Conservation (phyloP, 1,140 invertebrate genomes). For the Bombus huntii region DNA sequence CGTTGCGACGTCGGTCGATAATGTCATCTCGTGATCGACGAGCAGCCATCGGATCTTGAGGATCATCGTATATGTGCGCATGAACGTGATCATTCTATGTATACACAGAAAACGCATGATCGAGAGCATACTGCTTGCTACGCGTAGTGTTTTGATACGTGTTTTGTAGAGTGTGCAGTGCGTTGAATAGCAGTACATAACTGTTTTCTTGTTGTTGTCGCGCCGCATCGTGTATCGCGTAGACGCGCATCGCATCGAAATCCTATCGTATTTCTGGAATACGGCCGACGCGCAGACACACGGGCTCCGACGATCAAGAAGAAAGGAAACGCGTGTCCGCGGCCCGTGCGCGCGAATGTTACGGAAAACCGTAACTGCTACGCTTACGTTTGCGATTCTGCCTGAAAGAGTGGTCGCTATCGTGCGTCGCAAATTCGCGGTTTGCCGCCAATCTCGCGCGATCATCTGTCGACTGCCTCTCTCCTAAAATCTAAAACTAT, state of each 20-base stretch:
- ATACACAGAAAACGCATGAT: background rate
- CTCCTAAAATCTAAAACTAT: background rate
- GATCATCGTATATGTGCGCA: background rate
- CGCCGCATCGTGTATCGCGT: background rate
- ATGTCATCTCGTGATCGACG: constrained; percentile 72
- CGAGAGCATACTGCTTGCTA: background rate
- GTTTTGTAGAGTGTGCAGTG: background rate
- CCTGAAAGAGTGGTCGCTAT: background rate
- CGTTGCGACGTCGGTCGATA: constrained; percentile 63
- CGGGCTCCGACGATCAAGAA: too few relatives aligned
- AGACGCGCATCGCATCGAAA: too few relatives aligned
- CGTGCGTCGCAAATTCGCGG: background rate
- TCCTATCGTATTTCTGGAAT: too few relatives aligned
- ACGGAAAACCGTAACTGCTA: background rate
- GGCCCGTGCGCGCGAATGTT: background rate
- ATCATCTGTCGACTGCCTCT: too few relatives aligned
- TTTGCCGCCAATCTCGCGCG: background rate
- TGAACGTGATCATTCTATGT: background rate
- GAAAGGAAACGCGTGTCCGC: too few relatives aligned
- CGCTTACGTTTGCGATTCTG: background rate
- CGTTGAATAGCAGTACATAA: background rate
- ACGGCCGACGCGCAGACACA: too few relatives aligned
- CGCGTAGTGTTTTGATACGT: background rate
- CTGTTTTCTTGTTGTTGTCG: background rate
- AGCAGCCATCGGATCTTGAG: constrained; percentile 52